Evolutionary conservation across 2,888 invertebrate genomes (phyloP), one percentile per base, ranked within the genome.

Genomic region (Sipunculus nudus): DNA sequence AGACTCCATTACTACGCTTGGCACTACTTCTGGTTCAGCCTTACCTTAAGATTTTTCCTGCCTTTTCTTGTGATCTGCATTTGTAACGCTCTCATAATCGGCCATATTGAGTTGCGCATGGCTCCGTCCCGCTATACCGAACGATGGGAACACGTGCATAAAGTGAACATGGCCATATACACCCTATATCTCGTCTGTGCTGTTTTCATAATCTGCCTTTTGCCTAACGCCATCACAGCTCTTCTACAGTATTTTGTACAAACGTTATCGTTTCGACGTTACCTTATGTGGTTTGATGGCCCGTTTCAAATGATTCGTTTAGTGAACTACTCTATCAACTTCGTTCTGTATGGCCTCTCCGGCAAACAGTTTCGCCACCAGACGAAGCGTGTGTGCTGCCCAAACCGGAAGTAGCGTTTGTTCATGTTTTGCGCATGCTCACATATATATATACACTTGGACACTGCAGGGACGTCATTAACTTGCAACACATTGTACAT

Each of bases 351-450:
- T 38, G 65, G 61, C 3, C 41, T 65, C 19, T 62, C 59, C 5
- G 65, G 65, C 10, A 41, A 61, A 2, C 61, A 58, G 38, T 65
- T 65, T 38, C 53, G 65, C 10, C n/a, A n/a, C n/a, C n/a, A n/a
- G n/a, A n/a, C n/a, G n/a, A n/a, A n/a, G n/a, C n/a, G n/a, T n/a
- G n/a, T n/a, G n/a, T n/a, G n/a, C n/a, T n/a, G n/a, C n/a, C n/a
- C n/a, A n/a, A n/a, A n/a, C n/a, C n/a, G n/a, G n/a, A n/a, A n/a
- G n/a, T n/a, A n/a, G n/a, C n/a, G n/a, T n/a, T n/a, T n/a, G n/a
- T n/a, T n/a, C n/a, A n/a, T n/a, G n/a, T n/a, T n/a, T n/a, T n/a
- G n/a, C n/a, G n/a, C n/a, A n/a, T n/a, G n/a, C n/a, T n/a, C n/a
- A n/a, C n/a, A n/a, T n/a, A n/a, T n/a, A n/a, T n/a, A n/a, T n/a